Evolutionary conservation across 2,113 vertebrate genomes (phyloP).

Genomic region (Phalacrocorax pelagicus): DNA sequence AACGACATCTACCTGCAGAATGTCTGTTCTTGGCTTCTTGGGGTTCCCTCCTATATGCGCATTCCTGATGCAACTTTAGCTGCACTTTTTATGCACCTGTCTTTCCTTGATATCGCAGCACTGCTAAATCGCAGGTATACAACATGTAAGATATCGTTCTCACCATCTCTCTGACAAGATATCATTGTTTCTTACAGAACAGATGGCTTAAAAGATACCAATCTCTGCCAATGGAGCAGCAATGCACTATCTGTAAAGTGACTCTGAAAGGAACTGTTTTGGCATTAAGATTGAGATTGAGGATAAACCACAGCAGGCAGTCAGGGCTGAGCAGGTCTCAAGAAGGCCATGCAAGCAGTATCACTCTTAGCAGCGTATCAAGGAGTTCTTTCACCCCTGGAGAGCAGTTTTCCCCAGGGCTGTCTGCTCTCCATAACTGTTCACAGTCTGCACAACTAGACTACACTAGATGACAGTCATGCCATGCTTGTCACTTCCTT

Average conservation of each 20-base stretch:
- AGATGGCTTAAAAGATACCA: conserved; percentile 4
- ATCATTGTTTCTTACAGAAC: conserved; percentile 51
- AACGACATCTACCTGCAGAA: neutral
- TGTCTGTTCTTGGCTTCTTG: neutral
- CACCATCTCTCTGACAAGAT: neutral
- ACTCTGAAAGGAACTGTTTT: neutral
- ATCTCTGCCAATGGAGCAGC: conserved; percentile 31
- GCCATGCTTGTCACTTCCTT: conserved; percentile 47
- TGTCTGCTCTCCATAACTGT: neutral
- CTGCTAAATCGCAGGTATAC: neutral
- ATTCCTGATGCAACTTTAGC: neutral
- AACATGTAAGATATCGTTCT: neutral
- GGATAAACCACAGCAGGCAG: neutral
- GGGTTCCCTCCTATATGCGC: neutral
- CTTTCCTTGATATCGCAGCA: neutral
- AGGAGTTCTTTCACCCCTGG: neutral
- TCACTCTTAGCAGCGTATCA: neutral
- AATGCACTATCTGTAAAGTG: neutral
- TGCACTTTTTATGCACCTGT: neutral
- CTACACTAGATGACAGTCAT: neutral
- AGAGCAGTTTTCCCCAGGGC: neutral
- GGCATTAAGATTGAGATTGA: neutral
- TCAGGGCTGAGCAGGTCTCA: neutral
- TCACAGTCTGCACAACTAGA: neutral
- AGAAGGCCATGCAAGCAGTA: neutral